Evolutionary conservation across 2,113 vertebrate genomes (phyloP).

Genomic region (Myiagra hebetior): DNA sequence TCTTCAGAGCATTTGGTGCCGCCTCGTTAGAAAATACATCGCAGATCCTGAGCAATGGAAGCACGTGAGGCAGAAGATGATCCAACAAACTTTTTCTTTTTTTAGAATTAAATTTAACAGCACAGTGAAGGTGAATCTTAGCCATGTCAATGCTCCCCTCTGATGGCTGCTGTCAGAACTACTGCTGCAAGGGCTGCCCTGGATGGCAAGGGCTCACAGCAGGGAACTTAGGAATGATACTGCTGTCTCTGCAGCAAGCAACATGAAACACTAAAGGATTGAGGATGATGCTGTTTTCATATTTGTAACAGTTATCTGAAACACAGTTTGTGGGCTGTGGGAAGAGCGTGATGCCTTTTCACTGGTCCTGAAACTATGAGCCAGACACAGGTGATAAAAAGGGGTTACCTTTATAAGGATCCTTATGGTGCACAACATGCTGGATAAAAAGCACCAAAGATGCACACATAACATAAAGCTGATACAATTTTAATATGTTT

Average conservation of each 20-base stretch:
- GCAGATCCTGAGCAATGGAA: slow-evolving; percentile 67
- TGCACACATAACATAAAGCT: not conserved
- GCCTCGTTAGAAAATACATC: slow-evolving; percentile 43
- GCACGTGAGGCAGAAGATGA: not conserved
- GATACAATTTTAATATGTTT: not conserved
- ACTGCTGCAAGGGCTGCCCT: not conserved
- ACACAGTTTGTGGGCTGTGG: not conserved
- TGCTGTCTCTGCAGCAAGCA: not conserved
- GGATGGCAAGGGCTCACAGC: not conserved
- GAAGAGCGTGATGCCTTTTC: not conserved
- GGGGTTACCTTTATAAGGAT: not conserved
- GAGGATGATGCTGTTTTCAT: not conserved
- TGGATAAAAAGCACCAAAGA: accelerated
- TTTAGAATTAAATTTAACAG: not conserved
- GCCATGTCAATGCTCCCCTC: slow-evolving; percentile 62
- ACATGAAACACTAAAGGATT: not conserved
- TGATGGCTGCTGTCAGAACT: slow-evolving; percentile 56
- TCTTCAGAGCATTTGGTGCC: slow-evolving; percentile 64
- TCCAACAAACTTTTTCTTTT: not conserved
- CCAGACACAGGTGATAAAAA: not conserved
- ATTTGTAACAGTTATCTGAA: not conserved
- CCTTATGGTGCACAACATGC: not conserved
- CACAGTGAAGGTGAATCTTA: not conserved
- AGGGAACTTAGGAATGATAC: not conserved
- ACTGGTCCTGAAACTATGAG: not conserved